Percentiles rank a stretch among this genome's conserved stretches.
These are phyloP conservation scores for Trichacis sp. DNA, from an alignment of 2,888 invertebrate genomes.

Conservation along the genomic window DNA sequence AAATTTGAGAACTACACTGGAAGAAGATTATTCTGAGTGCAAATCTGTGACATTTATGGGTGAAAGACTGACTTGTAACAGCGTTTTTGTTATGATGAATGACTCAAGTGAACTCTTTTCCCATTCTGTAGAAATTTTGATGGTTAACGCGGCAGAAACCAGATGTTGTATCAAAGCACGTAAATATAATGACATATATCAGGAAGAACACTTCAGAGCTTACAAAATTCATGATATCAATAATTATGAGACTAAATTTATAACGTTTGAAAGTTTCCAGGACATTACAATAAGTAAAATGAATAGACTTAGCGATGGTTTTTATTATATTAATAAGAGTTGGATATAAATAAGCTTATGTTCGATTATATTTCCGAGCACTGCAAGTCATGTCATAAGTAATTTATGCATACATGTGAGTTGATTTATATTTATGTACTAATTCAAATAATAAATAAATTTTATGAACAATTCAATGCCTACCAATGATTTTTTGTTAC, in stretches of 20 bases:
- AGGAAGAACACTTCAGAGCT: slow-evolving; percentile 13
- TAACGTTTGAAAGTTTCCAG: slow-evolving; percentile 8
- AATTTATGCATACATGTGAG: too few species aligned
- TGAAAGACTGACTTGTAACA: background rate
- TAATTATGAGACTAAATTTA: slow-evolving; percentile 5
- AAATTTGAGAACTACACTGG: background rate
- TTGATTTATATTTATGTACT: too few species aligned
- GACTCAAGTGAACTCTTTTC: background rate
- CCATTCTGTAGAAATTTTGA: slow-evolving; percentile 9
- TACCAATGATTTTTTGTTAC: too few species aligned
- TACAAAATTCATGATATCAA: slow-evolving; percentile 18
- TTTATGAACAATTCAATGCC: too few species aligned
- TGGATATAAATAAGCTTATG: slow-evolving; percentile 9
- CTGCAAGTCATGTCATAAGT: too few species aligned
- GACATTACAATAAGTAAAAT: background rate
- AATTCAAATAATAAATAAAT: too few species aligned
- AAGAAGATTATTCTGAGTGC: background rate
- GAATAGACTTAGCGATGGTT: slow-evolving; percentile 10
- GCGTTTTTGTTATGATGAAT: background rate
- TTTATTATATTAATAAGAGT: slow-evolving; percentile 7
- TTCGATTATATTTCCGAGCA: too few species aligned
- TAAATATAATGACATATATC: slow-evolving; percentile 14
- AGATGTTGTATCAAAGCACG: slow-evolving; percentile 8
- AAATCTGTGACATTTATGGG: background rate
- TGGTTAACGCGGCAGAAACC: slow-evolving; percentile 5